Base-by-base conservation (phyloP, 2,888 invertebrate genomes). In the Pristionchus japonicus region DNA sequence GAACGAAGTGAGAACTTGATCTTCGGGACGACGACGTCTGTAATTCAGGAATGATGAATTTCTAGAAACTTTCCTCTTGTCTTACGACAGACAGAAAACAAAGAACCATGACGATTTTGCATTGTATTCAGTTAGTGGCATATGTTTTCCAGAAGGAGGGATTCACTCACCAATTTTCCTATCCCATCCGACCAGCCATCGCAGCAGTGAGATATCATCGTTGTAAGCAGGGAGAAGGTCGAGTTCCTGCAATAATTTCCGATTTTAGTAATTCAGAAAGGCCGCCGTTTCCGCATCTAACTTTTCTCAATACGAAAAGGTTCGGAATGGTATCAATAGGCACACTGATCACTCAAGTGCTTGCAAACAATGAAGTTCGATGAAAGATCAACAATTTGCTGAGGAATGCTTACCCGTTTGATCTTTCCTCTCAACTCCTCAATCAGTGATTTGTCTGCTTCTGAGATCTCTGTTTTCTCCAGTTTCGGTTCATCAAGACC, bases 151-250 rank as follows among this genome's bases (percentile, higher is more conserved):
- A 52, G 23, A 52, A 17, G 4, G 1, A 52, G 7, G 1, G 7
- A 6, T 67, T 34, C n/a, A 20, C 34, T 37, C 27, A 93, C 93
- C 92, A 47, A 93, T 86, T 67, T 93, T 90, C 11, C 92, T 84
- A 89, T 93, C 92, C 93, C 93, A 93, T 88, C 93, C 93, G 77
- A 93, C 90, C 13, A 93, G 89, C 93, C 93, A 93, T 87, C 93
- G 89, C 89, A 92, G 90, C 49, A 93, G 85, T 0, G 92, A 91
- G 57, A 91, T 90, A 83, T 92, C 91, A 77, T 92, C 92, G 83
- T 90, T 89, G 88, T 93, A 93, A 11, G 89, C 91, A 0, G 92
- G 92, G n/a, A 93, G 92, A 37, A 93, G 87, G 49, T 90, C 89
- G 61, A 93, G 87, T 64, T 93, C 93, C 67, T 83, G 15, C 2